These are phyloP conservation scores for Macrosoma leucophasiata DNA, from an alignment of 2,888 invertebrate genomes.

Conservation along the genomic window DNA sequence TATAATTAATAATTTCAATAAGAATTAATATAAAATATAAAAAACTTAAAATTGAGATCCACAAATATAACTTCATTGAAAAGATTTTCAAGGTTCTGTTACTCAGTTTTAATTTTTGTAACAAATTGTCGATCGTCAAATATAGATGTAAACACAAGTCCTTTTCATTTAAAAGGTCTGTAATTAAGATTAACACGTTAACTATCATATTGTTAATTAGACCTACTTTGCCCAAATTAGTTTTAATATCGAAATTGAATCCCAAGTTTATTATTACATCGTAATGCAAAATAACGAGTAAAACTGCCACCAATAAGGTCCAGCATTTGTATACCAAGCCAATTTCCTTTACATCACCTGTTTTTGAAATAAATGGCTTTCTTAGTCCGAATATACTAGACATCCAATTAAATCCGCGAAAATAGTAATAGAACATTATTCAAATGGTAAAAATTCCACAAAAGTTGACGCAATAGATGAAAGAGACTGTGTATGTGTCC, in stretches of 20 bases:
- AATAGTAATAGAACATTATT: slow-evolving; percentile 37
- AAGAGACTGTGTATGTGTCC: no score
- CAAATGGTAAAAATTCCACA: no score
- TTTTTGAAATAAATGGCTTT: slow-evolving; percentile 29
- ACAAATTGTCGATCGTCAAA: slow-evolving; percentile 24
- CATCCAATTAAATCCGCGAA: slow-evolving; percentile 31
- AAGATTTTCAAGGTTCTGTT: slow-evolving; percentile 30
- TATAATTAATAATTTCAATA: slow-evolving; percentile 31
- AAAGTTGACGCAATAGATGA: no score
- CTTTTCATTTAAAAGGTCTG: slow-evolving; percentile 27
- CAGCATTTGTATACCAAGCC: slow-evolving; percentile 31
- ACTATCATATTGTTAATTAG: slow-evolving; percentile 33
- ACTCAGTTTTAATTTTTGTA: slow-evolving; percentile 28
- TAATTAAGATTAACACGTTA: slow-evolving; percentile 28
- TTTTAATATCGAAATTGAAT: slow-evolving; percentile 25
- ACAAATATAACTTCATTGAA: slow-evolving; percentile 36
- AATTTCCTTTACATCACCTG: slow-evolving; percentile 9
- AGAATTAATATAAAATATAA: slow-evolving; percentile 28
- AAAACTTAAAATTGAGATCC: slow-evolving; percentile 27
- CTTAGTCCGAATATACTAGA: slow-evolving; percentile 32
- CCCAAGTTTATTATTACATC: slow-evolving; percentile 22
- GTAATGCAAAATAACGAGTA: no score
- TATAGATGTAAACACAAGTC: slow-evolving; percentile 30
- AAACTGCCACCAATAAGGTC: slow-evolving; percentile 28
- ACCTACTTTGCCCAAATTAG: slow-evolving; percentile 30